These are phyloP conservation scores for Antheraea yamamai DNA, from an alignment of 2,888 invertebrate genomes.

Conservation along the genomic window DNA sequence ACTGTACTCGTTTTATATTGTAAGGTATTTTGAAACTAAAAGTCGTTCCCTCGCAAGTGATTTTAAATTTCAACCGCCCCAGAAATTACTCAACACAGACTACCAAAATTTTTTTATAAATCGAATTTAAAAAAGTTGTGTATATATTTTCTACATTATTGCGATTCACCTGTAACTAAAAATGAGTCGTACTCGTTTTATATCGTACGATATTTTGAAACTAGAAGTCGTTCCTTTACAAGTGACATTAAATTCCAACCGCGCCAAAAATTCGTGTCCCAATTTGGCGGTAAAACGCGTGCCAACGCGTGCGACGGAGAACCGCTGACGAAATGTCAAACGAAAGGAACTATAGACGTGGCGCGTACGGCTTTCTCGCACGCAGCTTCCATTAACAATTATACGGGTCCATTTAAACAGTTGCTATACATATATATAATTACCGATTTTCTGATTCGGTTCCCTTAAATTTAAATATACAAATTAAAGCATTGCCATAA, in stretches of 20 bases:
- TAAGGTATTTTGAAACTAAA: slow-evolving; percentile 1
- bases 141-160: background rate
- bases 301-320: slow-evolving; percentile 38
- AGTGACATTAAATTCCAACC: slow-evolving; percentile 7
- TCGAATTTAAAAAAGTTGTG: background rate
- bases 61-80: slow-evolving; percentile 4
- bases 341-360: slow-evolving; percentile 41
- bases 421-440: background rate
- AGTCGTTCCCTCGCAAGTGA: slow-evolving; percentile 3
- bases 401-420: slow-evolving; percentile 27
- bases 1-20: background rate
- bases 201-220: background rate
- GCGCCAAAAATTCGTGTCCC: slow-evolving; percentile 26
- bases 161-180: background rate
- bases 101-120: too few relatives aligned
- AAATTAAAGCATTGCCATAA: too few relatives aligned
- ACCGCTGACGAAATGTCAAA: slow-evolving; percentile 51
- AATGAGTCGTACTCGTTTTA: background rate
- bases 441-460: background rate
- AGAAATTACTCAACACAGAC: slow-evolving; percentile 4
- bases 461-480: background rate
- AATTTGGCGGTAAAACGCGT: slow-evolving; percentile 34
- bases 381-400: slow-evolving; percentile 61
- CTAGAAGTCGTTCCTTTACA: background rate
- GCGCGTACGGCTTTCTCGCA: slow-evolving; percentile 47